Base-by-base conservation (phyloP, 2,888 invertebrate species). In the Oxytorus armatus region DNA sequence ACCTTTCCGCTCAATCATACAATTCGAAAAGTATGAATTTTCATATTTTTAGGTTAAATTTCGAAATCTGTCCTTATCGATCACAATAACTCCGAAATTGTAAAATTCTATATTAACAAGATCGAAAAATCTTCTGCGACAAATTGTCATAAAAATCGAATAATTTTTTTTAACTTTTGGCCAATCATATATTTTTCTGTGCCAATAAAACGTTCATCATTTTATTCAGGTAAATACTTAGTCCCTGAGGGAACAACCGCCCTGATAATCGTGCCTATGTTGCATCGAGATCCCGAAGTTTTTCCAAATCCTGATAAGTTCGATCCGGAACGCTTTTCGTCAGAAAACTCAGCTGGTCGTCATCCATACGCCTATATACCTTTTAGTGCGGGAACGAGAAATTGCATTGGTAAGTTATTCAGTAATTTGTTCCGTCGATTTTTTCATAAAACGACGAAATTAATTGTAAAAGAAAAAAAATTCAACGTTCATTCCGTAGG, bases 291-390 rank as follows among this genome's bases (percentile, higher is more conserved):
- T 85, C 90, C 91, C 1, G 86, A 89, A 16, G 88, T 90, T 66
- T 94, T 92, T 84, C 92, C 92, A 0, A 89, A 93, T 69, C 93
- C 93, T 0, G 92, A 93, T 59, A 87, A 82, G 55, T 94, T 92
- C 86, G 90, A 93, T 77, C 93, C 94, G 0, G 93, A 93, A 81
- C 86, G 93, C 55, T 94, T 93, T 86, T 85, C 92, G n/a, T 89
- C 92, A 1, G 92, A 93, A 79, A 92, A 92, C 70, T 82, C 83
- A 1, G 79, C 74, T 1, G 89, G 89, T 1, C 87, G 93, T 51
- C 92, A 93, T 86, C 91, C 92, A 1, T 92, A 89, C 74, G 89
- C 91, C 1, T 92, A 90, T 73, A 86, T 92, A 18, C 92, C 92
- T 11, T 92, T 92, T 82, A 91, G 91, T 42, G 92, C 92, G 7